Evolutionary conservation across 2,797 vertebrate genomes (phyloP).

Genomic region (Chromis chromis): DNA sequence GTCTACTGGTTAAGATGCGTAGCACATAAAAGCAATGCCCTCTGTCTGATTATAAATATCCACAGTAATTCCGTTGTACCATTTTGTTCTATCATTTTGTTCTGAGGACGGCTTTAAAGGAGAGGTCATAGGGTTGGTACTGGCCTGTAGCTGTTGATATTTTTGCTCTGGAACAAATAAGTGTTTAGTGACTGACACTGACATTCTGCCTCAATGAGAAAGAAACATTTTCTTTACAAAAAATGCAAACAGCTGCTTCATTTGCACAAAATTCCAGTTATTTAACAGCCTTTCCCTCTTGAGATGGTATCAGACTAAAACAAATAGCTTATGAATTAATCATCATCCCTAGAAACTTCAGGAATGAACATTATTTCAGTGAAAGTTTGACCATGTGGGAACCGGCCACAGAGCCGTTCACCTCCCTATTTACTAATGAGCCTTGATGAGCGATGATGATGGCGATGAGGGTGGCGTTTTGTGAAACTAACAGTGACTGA

Average conservation of each 20-base stretch:
- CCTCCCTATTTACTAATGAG: conserved; percentile 21
- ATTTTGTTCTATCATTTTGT: neutral
- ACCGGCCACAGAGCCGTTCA: neutral
- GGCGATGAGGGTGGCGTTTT: conserved; percentile 28
- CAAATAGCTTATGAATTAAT: neutral
- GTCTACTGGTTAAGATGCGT: too few species aligned
- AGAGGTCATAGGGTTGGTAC: neutral
- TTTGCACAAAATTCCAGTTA: neutral
- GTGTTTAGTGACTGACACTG: neutral
- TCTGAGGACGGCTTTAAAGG: neutral
- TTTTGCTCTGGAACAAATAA: neutral
- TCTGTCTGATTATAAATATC: neutral
- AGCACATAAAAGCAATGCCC: too few species aligned
- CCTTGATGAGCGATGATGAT: conserved; percentile 28
- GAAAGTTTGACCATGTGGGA: neutral
- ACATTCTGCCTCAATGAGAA: neutral
- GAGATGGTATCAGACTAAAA: neutral
- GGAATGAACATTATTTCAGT: neutral
- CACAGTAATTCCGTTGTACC: neutral
- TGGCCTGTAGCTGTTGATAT: too few species aligned
- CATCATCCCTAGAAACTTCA: neutral
- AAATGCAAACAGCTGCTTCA: neutral
- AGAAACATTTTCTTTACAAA: neutral
- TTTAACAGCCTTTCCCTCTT: neutral
- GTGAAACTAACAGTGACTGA: conserved; percentile 36